A percentile compares a stretch with the other conserved stretches of the same genome.
Evolutionary conservation across 1,140 invertebrate genomes (phyloP).

Genomic region (Cylas formicarius): DNA sequence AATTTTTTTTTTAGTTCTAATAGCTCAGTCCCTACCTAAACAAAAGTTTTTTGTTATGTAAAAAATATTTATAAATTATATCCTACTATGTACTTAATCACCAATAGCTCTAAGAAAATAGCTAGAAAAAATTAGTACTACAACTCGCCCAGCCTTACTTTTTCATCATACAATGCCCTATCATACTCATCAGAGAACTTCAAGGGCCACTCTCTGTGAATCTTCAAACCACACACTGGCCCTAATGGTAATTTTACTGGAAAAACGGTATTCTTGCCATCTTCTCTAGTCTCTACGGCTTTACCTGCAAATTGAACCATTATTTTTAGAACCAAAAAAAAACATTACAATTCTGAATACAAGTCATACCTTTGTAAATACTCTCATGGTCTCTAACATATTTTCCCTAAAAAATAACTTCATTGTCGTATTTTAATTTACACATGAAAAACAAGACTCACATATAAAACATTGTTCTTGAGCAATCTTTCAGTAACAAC

Average conservation of each 20-base stretch:
- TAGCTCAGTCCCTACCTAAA: constrained; percentile 32
- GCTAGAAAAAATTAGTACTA: too few relatives aligned
- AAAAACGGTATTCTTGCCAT: constrained; percentile 24
- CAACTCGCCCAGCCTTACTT: too few relatives aligned
- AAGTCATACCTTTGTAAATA: constrained; percentile 27
- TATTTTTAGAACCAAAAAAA: too few relatives aligned
- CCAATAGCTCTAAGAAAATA: too few relatives aligned
- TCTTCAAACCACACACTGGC: constrained; percentile 23
- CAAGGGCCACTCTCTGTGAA: constrained; percentile 27
- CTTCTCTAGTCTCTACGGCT: constrained; percentile 23
- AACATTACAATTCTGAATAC: background rate
- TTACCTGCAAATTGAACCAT: constrained; percentile 23
- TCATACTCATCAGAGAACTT: constrained; percentile 30
- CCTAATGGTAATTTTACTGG: constrained; percentile 26
- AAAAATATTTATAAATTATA: too few relatives aligned
- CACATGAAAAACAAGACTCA: constrained; percentile 19
- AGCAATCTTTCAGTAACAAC: constrained; percentile 27
- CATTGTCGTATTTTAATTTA: constrained; percentile 1
- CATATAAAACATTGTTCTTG: constrained; percentile 29
- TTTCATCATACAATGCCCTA: constrained; percentile 27
- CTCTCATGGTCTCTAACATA: constrained; percentile 25
- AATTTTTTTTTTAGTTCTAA: constrained; percentile 51
- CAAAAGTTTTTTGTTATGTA: too few relatives aligned
- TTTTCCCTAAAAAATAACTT: constrained; percentile 27
- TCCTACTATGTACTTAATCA: too few relatives aligned